Evolutionary conservation across 2,113 vertebrate genomes (phyloP), one percentile per base, ranked within the genome.

Genomic region (Brienomyrus brachyistius): DNA sequence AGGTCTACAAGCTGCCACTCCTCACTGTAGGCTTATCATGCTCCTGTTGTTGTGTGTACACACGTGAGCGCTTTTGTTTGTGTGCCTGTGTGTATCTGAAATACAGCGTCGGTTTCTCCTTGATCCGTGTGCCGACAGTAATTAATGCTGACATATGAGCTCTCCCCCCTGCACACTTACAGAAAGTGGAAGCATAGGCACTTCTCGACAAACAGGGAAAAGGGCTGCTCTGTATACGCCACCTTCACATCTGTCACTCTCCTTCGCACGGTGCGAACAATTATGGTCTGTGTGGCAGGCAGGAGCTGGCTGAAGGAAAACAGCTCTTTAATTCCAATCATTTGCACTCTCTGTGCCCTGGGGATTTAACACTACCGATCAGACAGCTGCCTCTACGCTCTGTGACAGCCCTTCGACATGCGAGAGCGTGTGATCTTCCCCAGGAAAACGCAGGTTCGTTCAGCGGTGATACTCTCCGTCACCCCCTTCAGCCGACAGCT

Each of bases 391-490:
- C n/a, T 70, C 88, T 47, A 48, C 62, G 88, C 88, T 82, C 66
- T 21, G 5, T 89, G 88, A 89, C 88, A 89, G 70, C 52, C 82
- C n/a, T 77, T 86, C 51, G 35, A 77, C 54, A 50, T 19, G 19
- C 5, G 5, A 19, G 83, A 45, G 35, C 80, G 45, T 88, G 74
- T 90, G 90, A 90, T 89, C 88, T 87, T 50, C 88, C 35, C 5
- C 43, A 43, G n/a, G 80, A 85, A 87, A 47, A 59, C 54, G 52
- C 82, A 59, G 91, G 82, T 90, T 89, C 86, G 17, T 66, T 88
- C 27, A 45, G 59, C 40, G 83, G 52, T 88, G 88, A 89, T 87
- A 91, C 83, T 89, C 88, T 89, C 84, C 35, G 47, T 89, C 88
- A 91, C 88, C 88, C 83, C 70, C 35, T 66, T 80, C 84, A 48